phyloP scores from a whole-genome alignment of 1,140 invertebrate species.

The Trachymyrmex septentrionalis region DNA sequence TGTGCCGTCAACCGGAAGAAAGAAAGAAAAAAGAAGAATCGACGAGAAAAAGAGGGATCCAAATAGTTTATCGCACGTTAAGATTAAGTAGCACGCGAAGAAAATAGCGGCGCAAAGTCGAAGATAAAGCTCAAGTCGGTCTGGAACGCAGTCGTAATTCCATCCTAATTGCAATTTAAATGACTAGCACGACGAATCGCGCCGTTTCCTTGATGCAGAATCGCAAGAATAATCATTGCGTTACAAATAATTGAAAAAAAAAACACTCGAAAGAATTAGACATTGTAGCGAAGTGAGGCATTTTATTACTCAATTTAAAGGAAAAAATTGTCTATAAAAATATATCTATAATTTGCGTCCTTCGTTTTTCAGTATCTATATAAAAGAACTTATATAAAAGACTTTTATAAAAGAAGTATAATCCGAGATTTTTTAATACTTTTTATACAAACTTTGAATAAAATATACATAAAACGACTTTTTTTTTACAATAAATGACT shows the following conservation, averaged over 20 bases:
- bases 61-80: constrained; percentile 47
- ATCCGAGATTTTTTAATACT: background rate
- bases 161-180: constrained; percentile 52
- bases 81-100: constrained; percentile 51
- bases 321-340: background rate
- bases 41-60: background rate
- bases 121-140: constrained; percentile 49
- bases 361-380: background rate
- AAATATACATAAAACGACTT: background rate
- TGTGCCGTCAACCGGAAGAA: constrained; percentile 27
- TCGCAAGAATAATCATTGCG: background rate
- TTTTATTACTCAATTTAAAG: background rate
- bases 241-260: background rate
- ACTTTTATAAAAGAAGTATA: background rate
- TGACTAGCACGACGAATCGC: constrained; percentile 7
- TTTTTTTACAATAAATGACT: background rate
- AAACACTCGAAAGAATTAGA: background rate
- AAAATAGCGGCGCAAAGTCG: constrained; percentile 46
- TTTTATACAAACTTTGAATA: background rate
- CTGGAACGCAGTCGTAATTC: constrained; percentile 40
- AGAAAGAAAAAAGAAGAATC: constrained; percentile 12
- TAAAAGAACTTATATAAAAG: background rate
- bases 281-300: background rate
- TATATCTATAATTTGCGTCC: background rate
- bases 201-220: background rate